Conservation (phyloP, 2,113 vertebrate genomes). For the Aptenodytes patagonicus region DNA sequence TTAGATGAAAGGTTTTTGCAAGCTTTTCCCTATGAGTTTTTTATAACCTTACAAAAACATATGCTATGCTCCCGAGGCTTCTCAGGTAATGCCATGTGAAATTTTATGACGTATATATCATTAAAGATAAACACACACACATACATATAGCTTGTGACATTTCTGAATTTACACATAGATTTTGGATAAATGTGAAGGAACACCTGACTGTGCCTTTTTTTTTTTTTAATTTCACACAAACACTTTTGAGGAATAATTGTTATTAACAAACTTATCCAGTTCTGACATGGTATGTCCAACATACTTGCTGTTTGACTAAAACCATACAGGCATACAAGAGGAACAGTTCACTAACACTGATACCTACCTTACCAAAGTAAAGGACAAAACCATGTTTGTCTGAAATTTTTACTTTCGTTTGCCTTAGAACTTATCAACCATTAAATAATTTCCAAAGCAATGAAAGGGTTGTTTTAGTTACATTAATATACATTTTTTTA, state of each 20-base stretch:
- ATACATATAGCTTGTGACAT: background rate
- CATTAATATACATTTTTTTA: background rate
- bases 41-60: background rate
- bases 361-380: background rate
- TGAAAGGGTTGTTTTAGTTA: background rate
- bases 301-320: background rate
- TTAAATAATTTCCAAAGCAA: background rate
- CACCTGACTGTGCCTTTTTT: background rate
- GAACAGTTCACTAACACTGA: background rate
- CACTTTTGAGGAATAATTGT: background rate
- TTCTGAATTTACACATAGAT: background rate
- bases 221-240: background rate
- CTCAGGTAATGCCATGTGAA: background rate
- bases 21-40: background rate
- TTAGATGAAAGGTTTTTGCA: background rate
- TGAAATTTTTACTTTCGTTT: constrained; percentile 25
- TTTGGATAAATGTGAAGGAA: background rate
- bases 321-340: background rate
- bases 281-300: background rate
- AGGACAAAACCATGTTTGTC: background rate
- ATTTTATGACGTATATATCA: background rate
- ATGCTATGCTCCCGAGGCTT: background rate
- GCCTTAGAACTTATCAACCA: background rate
- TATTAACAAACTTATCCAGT: background rate
- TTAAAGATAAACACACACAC: background rate